Percentiles rank a stretch among this genome's conserved stretches.
These are phyloP conservation scores for Bucco capensis DNA, from an alignment of 2,113 vertebrate genomes.

Conservation along the genomic window DNA sequence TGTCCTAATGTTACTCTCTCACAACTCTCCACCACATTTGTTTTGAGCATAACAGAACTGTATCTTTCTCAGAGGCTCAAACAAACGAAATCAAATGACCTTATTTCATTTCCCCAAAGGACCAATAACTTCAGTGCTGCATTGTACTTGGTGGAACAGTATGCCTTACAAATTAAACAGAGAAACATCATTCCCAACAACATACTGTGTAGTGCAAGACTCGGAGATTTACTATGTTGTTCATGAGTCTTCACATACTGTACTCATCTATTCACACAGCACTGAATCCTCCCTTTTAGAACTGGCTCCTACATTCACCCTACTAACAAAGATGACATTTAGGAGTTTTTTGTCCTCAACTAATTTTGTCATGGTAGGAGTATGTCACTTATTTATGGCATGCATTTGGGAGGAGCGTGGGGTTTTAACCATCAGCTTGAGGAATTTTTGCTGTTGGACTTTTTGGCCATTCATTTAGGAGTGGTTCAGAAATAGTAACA, in stretches of 20 bases:
- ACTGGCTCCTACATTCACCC: neutral
- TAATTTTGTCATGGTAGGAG: conserved; percentile 25
- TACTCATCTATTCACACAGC: neutral
- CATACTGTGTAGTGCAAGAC: neutral
- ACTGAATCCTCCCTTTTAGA: neutral
- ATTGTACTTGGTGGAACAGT: neutral
- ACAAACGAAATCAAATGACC: neutral
- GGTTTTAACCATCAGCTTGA: neutral
- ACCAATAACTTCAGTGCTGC: neutral
- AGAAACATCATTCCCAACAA: neutral
- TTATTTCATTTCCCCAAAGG: neutral
- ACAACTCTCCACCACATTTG: neutral
- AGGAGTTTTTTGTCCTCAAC: neutral
- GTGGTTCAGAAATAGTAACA: neutral
- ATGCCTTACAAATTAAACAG: neutral
- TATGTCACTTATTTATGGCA: conserved; percentile 54
- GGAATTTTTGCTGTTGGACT: neutral
- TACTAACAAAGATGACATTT: conserved; percentile 59
- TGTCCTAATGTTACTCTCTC: neutral
- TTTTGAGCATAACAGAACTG: neutral
- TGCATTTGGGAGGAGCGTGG: neutral
- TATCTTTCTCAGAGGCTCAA: neutral
- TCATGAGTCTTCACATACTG: neutral
- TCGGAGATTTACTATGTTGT: neutral
- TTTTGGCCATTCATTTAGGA: neutral